Evolutionary conservation across 2,797 vertebrate genomes (phyloP).

Genomic region (Heteromormyrus szaboi): DNA sequence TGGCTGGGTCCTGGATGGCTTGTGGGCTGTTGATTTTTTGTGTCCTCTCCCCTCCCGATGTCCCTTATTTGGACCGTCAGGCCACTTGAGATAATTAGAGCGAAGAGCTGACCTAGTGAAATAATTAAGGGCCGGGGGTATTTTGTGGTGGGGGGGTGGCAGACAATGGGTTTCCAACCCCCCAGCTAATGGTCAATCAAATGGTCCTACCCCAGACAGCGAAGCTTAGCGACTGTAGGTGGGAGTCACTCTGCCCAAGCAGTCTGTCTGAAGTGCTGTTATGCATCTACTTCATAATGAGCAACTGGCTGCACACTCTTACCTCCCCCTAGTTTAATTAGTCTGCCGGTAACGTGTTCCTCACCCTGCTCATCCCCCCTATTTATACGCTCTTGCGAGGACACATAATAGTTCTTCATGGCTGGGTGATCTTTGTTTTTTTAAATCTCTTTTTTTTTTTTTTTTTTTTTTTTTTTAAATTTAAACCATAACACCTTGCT

Average conservation of each 20-base stretch:
- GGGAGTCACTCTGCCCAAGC: background rate
- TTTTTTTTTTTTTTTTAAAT: background rate
- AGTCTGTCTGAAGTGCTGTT: background rate
- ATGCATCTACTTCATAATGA: background rate
- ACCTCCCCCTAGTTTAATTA: background rate
- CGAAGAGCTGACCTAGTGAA: background rate
- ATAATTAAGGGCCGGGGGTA: background rate
- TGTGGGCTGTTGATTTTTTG: background rate
- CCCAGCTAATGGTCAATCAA: background rate
- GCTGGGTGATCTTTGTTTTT: background rate
- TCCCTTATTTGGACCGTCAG: background rate
- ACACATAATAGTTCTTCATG: background rate
- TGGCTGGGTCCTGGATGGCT: background rate
- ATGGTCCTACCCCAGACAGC: background rate
- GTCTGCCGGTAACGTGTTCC: background rate
- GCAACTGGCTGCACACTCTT: background rate
- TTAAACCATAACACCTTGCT: slow-evolving; percentile 6
- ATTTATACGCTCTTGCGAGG: background rate
- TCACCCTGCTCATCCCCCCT: background rate
- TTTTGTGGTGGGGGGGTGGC: background rate
- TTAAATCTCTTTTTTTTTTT: background rate
- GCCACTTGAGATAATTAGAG: background rate
- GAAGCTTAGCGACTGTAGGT: background rate
- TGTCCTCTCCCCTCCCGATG: background rate
- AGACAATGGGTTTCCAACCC: background rate